phyloP scores from a whole-genome alignment of 2,797 vertebrate genomes.

The Pelobates cultripes region DNA sequence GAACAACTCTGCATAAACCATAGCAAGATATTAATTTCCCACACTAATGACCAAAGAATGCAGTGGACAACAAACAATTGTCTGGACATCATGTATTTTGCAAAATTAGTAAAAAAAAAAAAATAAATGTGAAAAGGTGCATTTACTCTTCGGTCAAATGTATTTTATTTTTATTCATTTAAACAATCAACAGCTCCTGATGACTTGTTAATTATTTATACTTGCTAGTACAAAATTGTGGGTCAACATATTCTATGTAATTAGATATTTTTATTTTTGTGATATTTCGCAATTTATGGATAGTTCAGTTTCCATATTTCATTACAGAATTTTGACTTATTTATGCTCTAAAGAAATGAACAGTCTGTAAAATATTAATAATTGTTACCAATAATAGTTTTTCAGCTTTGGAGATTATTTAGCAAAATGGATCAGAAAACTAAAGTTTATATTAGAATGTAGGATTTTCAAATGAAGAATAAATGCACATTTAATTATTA shows the following conservation, averaged over 20 bases:
- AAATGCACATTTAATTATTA: constrained; percentile 13
- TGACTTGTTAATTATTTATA: background rate
- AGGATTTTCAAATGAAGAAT: background rate
- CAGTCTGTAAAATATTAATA: too few species aligned
- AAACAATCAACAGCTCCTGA: background rate
- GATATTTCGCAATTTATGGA: too few species aligned
- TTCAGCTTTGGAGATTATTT: background rate
- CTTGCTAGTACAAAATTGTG: background rate
- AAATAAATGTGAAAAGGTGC: background rate
- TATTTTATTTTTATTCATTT: background rate
- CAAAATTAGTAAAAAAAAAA: background rate
- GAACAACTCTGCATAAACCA: background rate
- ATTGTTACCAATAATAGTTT: background rate
- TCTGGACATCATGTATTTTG: background rate
- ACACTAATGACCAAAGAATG: background rate
- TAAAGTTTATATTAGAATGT: background rate
- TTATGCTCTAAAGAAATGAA: too few species aligned
- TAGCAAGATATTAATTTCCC: background rate
- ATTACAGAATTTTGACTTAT: too few species aligned
- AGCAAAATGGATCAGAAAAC: background rate
- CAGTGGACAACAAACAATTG: background rate
- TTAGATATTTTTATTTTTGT: too few species aligned
- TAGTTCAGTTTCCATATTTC: too few species aligned
- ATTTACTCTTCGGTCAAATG: constrained; percentile 9
- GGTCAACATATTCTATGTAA: too few species aligned